Evolutionary conservation across 2,888 invertebrate genomes (phyloP).

Genomic region (Uropetala carovei): DNA sequence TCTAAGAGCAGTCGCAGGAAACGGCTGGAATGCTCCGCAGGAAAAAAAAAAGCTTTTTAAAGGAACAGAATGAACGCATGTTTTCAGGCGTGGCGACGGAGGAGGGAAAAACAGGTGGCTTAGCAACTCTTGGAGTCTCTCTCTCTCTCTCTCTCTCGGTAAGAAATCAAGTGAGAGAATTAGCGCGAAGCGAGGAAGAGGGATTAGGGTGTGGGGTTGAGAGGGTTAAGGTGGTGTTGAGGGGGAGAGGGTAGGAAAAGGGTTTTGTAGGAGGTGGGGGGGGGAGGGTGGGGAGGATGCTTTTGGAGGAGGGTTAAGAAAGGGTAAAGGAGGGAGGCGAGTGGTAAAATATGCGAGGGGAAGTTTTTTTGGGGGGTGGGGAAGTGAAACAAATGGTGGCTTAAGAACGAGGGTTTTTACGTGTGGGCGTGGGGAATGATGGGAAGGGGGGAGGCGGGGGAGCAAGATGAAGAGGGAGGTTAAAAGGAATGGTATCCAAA

Average conservation of each 20-base stretch:
- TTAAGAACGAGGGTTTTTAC: neutral
- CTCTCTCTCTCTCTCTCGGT: slow-evolving; percentile 3
- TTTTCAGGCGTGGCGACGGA: slow-evolving; percentile 5
- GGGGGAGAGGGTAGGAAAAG: neutral
- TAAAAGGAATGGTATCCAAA: neutral
- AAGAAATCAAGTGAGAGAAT: slow-evolving; percentile 57
- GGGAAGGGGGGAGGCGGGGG: neutral
- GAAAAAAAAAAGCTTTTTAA: neutral
- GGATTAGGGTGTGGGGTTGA: neutral
- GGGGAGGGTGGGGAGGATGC: neutral
- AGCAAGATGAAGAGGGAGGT: neutral
- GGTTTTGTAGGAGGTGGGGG: neutral
- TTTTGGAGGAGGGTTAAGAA: neutral
- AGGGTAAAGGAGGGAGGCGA: neutral
- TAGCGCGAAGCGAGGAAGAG: slow-evolving; percentile 35
- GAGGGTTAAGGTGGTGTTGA: neutral
- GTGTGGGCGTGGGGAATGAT: neutral
- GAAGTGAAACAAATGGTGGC: slow-evolving; percentile 39
- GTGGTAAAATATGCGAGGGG: slow-evolving; percentile 39
- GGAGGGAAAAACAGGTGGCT: slow-evolving; percentile 34
- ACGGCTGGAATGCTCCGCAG: neutral
- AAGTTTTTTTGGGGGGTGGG: neutral
- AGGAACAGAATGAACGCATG: neutral
- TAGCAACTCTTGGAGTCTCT: slow-evolving; percentile 10
- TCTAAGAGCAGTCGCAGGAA: slow-evolving; percentile 20